Base-by-base conservation (phyloP, 2,113 vertebrate species). In the Elephas maximus region DNA sequence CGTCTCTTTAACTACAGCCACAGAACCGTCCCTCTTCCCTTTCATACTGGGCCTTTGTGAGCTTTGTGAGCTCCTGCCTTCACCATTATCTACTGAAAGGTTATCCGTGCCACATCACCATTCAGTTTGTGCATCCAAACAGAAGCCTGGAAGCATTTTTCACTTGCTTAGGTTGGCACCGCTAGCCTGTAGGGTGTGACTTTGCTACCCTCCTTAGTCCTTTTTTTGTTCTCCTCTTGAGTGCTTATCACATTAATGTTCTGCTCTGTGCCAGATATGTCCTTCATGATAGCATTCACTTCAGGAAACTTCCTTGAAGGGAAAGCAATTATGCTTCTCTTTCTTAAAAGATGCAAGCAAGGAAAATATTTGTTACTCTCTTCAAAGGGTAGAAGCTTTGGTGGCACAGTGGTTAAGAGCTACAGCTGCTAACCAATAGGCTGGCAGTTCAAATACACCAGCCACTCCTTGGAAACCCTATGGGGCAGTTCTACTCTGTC, bases 51-150 rank as follows among this genome's bases (percentile, higher is more conserved):
- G 95, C 45, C 26, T 95, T 90, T 94, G 93, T 89, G 74, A 90
- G 77, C 74, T 53, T 95, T 77, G 37, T 37, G 37, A 45, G 90
- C 44, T 37, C 82, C n/a, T 88, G 78, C 65, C 85, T 73, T 90
- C 2, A 7, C 79, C 88, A 89, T 97, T 83, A 85, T 79, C 87
- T 96, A 53, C 79, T 77, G 90, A 96, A 98, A 97, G 90, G 87
- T 91, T 96, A 97, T 57, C 79, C 5, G 0, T 41, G 51, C 95
- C 37, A 33, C 44, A 12, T 74, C 5, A 1, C 95, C 90, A 96
- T 98, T 97, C 95, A 97, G 78, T 97, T 96, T 98, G 98, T 97
- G 95, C 96, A 97, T 86, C 85, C 96, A 96, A 76, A 96, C 96
- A 93, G 96, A 97, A 96, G 78, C 63, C 81, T 86, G 0, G 67